Evolutionary conservation across 2,113 vertebrate species (phyloP), one percentile per base, ranked within the genome.

Genomic region (Peucedramus taeniatus): DNA sequence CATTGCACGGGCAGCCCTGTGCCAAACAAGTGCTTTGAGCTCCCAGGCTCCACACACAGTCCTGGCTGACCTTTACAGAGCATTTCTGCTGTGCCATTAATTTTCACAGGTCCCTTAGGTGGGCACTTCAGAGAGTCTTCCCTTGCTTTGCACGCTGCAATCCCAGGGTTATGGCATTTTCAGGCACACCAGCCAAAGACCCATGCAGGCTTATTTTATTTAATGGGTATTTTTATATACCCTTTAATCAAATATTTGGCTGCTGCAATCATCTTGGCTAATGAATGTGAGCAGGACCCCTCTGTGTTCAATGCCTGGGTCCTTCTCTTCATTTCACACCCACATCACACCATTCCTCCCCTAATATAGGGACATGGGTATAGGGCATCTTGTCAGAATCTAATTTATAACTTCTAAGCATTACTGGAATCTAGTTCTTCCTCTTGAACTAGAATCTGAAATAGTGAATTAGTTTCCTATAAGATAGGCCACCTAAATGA

Each of bases 241-340:
- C 49, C 49, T 93, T 97, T 95, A 97, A 93, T 97, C 84, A 97
- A 94, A 90, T 87, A 82, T 86, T 89, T 93, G 70, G 81, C 86
- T 83, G 65, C 66, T 90, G 76, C 72, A 61, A 83, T 64, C 79
- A 77, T 40, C 83, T 89, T 96, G 93, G 96, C 97, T 93, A 96
- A 97, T 87, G 84, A 93, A 79, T 37, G 79, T 78, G 87, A 96
- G 87, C 26, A 19, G 72, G 49, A 87, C 83, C 87, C 12, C 31
- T 83, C 72, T 39, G 72, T 86, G 68, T 87, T 89, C 89, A 78
- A n/a, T 47, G 70, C 37, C 5, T n/a, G 76, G 24, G 60, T 87
- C 75, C 75, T 70, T 75, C 45, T 91, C 56, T 60, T 59, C 24
- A n/a, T 90, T 95, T 71, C 89, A 92, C 90, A 87, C 66, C 35